phyloP scores from a whole-genome alignment of 2,797 vertebrate species.

The Choloepus didactylus region DNA sequence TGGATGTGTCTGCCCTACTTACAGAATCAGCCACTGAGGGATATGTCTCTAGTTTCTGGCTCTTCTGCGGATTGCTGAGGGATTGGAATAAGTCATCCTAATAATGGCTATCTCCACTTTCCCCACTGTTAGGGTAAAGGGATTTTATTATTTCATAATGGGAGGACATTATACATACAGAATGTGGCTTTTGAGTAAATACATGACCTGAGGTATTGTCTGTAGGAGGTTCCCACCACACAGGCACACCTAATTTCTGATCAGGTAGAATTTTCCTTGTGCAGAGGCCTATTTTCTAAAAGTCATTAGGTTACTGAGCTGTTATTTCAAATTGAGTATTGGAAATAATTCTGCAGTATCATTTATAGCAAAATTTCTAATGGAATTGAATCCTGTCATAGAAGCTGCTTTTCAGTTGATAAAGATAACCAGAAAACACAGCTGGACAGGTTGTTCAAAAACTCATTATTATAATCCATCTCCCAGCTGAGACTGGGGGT shows the following conservation, averaged over 20 bases:
- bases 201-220: not conserved
- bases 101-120: conserved; percentile 63
- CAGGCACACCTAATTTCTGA: conserved; percentile 6
- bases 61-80: conserved; percentile 11
- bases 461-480: conserved; percentile 73
- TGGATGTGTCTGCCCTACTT: not conserved
- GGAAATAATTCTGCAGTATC: conserved; percentile 72
- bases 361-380: conserved; percentile 69
- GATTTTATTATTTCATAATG: conserved; percentile 56
- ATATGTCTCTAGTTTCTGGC: not conserved
- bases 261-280: conserved; percentile 30
- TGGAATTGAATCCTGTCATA: conserved; percentile 63
- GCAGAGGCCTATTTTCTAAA: conserved; percentile 62
- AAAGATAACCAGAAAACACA: conserved; percentile 72
- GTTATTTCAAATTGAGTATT: conserved; percentile 76
- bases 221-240: not conserved
- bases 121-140: not conserved
- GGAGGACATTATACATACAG: not conserved
- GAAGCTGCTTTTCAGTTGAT: conserved; percentile 64
- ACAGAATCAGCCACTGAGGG: not conserved
- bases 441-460: conserved; percentile 71
- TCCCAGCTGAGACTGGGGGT: conserved; percentile 67
- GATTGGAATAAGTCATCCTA: conserved; percentile 23
- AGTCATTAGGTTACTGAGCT: conserved; percentile 61
- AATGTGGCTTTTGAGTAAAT: conserved; percentile 47